A percentile compares a stretch with the other conserved stretches of the same genome.
Evolutionary conservation across 2,797 vertebrate species (phyloP).

Genomic region (Oreochromis grahami): DNA sequence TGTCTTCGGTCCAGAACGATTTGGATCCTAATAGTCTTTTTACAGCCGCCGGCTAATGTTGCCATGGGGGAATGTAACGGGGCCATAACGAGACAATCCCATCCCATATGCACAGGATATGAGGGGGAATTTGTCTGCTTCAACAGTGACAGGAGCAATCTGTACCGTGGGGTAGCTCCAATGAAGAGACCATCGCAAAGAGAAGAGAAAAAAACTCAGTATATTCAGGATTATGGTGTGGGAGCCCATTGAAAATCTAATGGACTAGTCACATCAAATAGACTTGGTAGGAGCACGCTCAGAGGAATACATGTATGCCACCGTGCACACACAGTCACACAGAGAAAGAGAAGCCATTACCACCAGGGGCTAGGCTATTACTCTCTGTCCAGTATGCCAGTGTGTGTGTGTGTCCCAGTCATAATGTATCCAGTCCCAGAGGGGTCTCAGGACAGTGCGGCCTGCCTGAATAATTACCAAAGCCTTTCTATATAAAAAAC

Average conservation of each 20-base stretch:
- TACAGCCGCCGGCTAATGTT: constrained; percentile 73
- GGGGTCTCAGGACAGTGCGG: constrained; percentile 40
- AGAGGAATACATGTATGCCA: constrained; percentile 45
- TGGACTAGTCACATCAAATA: constrained; percentile 72
- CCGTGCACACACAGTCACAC: constrained; percentile 22
- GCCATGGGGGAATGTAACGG: constrained; percentile 68
- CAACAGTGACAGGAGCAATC: constrained; percentile 65
- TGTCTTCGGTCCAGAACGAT: constrained; percentile 43
- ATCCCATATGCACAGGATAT: constrained; percentile 63
- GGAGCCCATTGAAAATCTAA: constrained; percentile 70
- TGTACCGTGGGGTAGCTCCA: constrained; percentile 50
- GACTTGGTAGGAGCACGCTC: constrained; percentile 53
- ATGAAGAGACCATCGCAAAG: constrained; percentile 17
- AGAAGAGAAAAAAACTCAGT: constrained; percentile 21
- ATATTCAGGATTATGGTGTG: constrained; percentile 65
- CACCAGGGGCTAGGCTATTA: constrained; percentile 67
- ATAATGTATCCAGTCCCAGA: constrained; percentile 56
- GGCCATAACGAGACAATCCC: constrained; percentile 71
- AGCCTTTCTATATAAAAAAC: constrained; percentile 43
- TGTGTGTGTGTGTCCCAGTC: constrained; percentile 18
- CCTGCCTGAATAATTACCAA: constrained; percentile 57
- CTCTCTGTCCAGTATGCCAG: constrained; percentile 67
- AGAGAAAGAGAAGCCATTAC: constrained; percentile 67
- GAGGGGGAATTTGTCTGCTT: constrained; percentile 70
- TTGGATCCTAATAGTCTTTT: constrained; percentile 76